Conservation (phyloP, 2,113 vertebrate species). For the Neolamprologus tretocephalus region DNA sequence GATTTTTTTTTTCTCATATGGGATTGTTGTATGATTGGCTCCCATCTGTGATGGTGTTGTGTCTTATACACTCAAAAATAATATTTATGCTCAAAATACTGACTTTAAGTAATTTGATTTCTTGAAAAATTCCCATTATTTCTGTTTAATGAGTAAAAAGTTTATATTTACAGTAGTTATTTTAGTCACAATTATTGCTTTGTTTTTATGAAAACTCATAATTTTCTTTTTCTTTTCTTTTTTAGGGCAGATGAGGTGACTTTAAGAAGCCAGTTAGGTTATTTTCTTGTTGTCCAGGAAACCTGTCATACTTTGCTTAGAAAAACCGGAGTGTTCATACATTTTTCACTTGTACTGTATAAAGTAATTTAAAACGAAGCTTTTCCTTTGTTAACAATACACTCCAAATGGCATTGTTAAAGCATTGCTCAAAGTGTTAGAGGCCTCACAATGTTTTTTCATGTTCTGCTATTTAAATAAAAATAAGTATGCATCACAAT, state of each 20-base stretch:
- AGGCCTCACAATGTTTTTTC: background rate
- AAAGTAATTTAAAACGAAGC: background rate
- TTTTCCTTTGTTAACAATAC: background rate
- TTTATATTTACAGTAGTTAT: background rate
- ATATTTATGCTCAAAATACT: background rate
- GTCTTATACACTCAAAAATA: background rate
- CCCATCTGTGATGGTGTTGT: background rate
- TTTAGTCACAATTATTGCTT: background rate
- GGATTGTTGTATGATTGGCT: background rate
- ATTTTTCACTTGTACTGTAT: background rate
- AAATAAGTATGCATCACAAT: background rate
- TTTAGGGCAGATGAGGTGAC: background rate
- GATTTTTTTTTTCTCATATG: background rate
- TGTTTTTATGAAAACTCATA: background rate
- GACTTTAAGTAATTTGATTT: background rate
- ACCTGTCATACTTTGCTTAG: background rate
- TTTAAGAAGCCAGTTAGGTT: background rate
- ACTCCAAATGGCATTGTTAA: background rate
- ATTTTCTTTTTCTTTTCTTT: accelerated
- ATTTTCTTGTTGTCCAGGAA: background rate
- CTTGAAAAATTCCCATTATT: accelerated
- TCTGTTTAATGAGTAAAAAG: background rate
- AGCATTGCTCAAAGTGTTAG: background rate
- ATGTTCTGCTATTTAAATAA: background rate
- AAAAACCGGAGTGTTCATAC: accelerated